Evolutionary conservation across 2,888 invertebrate genomes (phyloP).

Genomic region (Caenorhabditis wallacei): DNA sequence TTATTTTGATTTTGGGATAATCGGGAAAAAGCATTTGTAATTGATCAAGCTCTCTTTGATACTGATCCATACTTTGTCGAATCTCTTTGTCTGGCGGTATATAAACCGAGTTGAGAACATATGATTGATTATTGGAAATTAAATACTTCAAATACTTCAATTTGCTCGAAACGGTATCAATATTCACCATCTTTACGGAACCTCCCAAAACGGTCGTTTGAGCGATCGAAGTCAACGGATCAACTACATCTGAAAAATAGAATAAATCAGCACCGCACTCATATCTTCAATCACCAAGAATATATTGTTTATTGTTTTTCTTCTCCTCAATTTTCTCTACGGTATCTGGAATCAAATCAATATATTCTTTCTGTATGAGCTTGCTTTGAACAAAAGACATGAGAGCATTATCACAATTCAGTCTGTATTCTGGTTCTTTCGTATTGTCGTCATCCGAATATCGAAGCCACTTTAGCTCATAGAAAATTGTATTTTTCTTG

Average conservation of each 20-base stretch:
- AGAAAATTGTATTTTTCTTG: background rate
- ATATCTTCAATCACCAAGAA: background rate
- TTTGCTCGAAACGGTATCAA: background rate
- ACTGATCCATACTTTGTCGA: background rate
- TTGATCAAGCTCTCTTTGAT: slow-evolving; percentile 1
- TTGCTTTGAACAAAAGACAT: background rate
- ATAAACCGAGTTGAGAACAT: slow-evolving; percentile 2
- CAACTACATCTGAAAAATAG: slow-evolving; percentile 14
- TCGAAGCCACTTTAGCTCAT: slow-evolving; percentile 17
- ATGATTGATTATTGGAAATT: slow-evolving; percentile 2
- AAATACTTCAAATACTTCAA: slow-evolving; percentile 4
- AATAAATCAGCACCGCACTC: background rate
- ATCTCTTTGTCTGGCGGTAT: background rate
- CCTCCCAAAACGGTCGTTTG: slow-evolving; percentile 6
- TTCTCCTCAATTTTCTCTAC: background rate
- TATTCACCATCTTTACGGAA: slow-evolving; percentile 21
- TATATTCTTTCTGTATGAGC: background rate
- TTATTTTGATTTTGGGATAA: slow-evolving; percentile 18
- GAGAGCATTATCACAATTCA: slow-evolving; percentile 25
- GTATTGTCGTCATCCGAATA: slow-evolving; percentile 5
- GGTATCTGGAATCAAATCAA: background rate
- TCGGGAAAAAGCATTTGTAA: background rate
- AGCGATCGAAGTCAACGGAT: slow-evolving; percentile 7
- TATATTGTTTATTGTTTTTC: background rate
- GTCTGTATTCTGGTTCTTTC: slow-evolving; percentile 20